These are phyloP conservation scores for Sternotherus odoratus DNA, from an alignment of 2,797 vertebrate species.

Conservation along the genomic window DNA sequence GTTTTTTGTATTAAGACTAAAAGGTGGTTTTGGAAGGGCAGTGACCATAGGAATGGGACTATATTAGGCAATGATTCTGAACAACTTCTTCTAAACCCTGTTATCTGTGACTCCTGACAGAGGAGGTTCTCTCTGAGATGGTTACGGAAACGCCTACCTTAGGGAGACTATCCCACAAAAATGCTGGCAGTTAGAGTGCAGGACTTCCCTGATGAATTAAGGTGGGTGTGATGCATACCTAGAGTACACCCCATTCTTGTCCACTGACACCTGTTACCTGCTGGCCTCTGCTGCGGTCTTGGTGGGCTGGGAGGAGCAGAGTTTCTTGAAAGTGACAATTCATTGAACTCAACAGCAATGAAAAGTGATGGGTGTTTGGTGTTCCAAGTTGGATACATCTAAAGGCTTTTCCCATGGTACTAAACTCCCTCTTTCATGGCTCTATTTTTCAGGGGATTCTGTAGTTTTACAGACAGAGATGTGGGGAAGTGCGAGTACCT, in stretches of 20 bases:
- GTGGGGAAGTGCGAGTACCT: not conserved
- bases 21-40: not conserved
- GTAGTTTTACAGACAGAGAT: not conserved
- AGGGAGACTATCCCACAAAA: not conserved
- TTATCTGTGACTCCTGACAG: not conserved
- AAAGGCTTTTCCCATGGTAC: not conserved
- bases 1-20: not conserved
- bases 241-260: not conserved
- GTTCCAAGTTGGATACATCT: not conserved
- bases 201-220: not conserved
- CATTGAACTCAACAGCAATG: not conserved
- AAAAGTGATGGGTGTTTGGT: not conserved
- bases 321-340: not conserved
- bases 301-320: not conserved
- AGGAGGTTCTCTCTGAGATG: not conserved
- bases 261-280: not conserved
- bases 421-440: not conserved
- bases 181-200: not conserved
- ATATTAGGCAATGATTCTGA: not conserved
- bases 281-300: not conserved
- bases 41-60: not conserved
- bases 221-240: not conserved
- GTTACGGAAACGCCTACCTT: not conserved
- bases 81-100: not conserved
- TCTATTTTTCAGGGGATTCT: not conserved